Conservation (phyloP, 2,113 vertebrate genomes). For the Barnardius zonarius region DNA sequence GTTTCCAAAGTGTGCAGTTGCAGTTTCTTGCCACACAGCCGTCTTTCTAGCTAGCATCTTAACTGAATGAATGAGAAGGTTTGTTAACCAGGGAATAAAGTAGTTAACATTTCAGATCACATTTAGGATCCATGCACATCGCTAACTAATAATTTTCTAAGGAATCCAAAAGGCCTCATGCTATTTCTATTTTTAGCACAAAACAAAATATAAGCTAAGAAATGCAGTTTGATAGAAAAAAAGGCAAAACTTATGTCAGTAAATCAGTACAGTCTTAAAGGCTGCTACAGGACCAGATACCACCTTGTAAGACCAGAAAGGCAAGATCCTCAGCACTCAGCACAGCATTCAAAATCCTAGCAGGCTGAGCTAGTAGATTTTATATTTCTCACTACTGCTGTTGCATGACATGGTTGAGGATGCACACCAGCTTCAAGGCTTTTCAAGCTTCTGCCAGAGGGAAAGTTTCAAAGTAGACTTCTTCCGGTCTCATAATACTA, state of each 20-base stretch:
- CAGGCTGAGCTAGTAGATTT: not conserved
- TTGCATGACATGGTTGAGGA: not conserved
- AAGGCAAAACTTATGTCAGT: not conserved
- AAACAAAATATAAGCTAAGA: not conserved
- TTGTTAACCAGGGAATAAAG: not conserved
- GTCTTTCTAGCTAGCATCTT: not conserved
- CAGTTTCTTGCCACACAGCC: not conserved
- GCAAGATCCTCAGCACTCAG: not conserved
- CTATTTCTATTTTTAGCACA: not conserved
- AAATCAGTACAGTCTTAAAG: not conserved
- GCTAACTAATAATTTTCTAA: not conserved
- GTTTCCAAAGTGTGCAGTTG: not conserved
- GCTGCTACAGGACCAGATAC: not conserved
- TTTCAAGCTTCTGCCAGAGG: not conserved
- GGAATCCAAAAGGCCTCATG: not conserved
- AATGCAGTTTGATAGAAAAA: not conserved
- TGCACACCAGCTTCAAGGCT: not conserved
- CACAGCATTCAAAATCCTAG: not conserved
- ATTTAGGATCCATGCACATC: not conserved
- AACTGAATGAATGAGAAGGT: not conserved
- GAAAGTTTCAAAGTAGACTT: conserved; percentile 15
- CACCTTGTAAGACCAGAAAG: not conserved
- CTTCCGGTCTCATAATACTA: not conserved
- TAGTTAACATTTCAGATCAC: not conserved
- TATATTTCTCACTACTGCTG: not conserved